Evolutionary conservation across 1,140 invertebrate genomes (phyloP).

Genomic region (Heliconius congener): DNA sequence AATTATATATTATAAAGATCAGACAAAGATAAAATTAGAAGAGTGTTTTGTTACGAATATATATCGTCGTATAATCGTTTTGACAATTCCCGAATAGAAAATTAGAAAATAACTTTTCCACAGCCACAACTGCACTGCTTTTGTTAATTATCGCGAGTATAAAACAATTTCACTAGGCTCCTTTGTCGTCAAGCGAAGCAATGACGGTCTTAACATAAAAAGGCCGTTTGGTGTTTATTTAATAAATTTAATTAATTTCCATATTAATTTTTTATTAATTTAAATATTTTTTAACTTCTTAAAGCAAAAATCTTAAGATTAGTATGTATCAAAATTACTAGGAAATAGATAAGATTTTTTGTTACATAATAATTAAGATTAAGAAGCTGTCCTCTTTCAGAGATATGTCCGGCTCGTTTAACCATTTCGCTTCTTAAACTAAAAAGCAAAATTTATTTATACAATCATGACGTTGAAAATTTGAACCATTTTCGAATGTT

Average conservation of each 20-base stretch:
- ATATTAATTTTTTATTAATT: not conserved
- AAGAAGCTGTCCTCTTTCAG: not conserved
- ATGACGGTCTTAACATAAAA: constrained; percentile 26
- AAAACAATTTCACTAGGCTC: constrained; percentile 24
- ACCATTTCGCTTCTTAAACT: not conserved
- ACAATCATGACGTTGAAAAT: not conserved
- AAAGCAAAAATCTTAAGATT: not conserved
- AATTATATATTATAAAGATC: too few relatives aligned
- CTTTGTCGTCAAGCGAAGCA: constrained; percentile 29
- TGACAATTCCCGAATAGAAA: not conserved
- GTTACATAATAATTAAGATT: not conserved
- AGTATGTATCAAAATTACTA: not conserved
- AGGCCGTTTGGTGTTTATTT: constrained; percentile 18
- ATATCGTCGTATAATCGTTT: not conserved
- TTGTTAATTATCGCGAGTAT: constrained; percentile 33
- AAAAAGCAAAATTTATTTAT: not conserved
- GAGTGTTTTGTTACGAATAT: not conserved
- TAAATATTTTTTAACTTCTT: too few relatives aligned
- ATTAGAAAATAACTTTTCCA: constrained; percentile 29
- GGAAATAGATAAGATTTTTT: not conserved
- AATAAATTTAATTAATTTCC: constrained; percentile 29
- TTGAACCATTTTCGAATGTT: not conserved
- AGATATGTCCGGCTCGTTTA: not conserved
- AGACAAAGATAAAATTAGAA: not conserved
- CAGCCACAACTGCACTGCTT: constrained; percentile 25